A percentile compares a stretch with the other conserved stretches of the same genome.
These are phyloP conservation scores for Turritopsis rubra DNA, from an alignment of 30 jellyfish, hydroid and myxozoan genomes.

Conservation along the genomic window DNA sequence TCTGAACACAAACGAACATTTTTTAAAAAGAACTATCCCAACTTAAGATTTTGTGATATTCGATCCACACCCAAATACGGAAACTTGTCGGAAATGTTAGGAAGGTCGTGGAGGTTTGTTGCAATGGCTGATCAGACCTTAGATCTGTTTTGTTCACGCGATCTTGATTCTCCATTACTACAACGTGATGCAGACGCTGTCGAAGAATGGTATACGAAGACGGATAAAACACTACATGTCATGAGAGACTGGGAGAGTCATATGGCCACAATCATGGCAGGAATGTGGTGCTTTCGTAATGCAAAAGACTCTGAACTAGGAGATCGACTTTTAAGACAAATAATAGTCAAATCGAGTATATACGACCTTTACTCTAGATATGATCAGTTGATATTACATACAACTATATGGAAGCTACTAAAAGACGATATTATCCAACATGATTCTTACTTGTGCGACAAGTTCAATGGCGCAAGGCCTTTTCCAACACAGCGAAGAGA, in stretches of 20 bases:
- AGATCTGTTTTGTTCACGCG: slow-evolving; percentile 18
- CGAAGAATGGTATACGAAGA: not conserved
- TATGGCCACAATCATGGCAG: slow-evolving; percentile 6
- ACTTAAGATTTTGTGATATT: slow-evolving; percentile 12
- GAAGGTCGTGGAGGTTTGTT: slow-evolving; percentile 12
- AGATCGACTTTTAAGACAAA: not conserved
- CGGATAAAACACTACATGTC: not conserved
- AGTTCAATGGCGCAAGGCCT: not conserved
- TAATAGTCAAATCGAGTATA: not conserved
- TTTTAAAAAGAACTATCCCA: not conserved
- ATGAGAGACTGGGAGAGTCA: slow-evolving; percentile 13
- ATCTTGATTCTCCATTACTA: slow-evolving; percentile 18
- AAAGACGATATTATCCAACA: not conserved
- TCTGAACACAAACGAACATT: not conserved
- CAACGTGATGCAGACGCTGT: slow-evolving; percentile 24
- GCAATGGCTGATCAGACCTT: slow-evolving; percentile 20
- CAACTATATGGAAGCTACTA: not conserved
- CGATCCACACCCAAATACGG: not conserved
- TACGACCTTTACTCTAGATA: not conserved
- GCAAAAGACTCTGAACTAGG: not conserved
- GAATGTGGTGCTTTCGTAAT: slow-evolving; percentile 1
- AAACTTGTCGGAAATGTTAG: not conserved
- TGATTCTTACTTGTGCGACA: slow-evolving; percentile 11
- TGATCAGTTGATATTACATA: not conserved
- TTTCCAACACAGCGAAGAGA: slow-evolving; percentile 14